Evolutionary conservation across 2,797 vertebrate species (phyloP).

Genomic region (Gallinago solitaria): DNA sequence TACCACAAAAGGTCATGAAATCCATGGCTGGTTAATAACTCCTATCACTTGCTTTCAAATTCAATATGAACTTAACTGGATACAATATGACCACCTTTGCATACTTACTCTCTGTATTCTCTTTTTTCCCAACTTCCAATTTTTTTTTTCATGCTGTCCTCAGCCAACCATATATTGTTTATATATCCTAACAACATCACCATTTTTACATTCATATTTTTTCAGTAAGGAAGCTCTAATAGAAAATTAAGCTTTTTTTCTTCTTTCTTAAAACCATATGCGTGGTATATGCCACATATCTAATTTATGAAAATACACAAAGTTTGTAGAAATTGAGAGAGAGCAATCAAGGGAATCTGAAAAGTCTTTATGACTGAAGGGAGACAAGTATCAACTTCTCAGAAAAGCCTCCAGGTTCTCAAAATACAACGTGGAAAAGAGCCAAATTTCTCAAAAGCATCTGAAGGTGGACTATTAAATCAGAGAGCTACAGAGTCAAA

Average conservation of each 20-base stretch:
- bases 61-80: not conserved
- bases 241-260: not conserved
- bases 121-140: not conserved
- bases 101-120: not conserved
- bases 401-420: not conserved
- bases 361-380: not conserved
- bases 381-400: not conserved
- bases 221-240: not conserved
- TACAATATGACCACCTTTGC: not conserved
- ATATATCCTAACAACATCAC: not conserved
- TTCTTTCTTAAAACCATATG: not conserved
- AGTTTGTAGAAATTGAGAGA: not conserved
- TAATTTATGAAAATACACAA: not conserved
- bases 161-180: not conserved
- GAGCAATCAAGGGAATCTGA: not conserved
- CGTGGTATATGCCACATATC: not conserved
- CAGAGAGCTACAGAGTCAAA: not conserved
- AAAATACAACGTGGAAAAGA: not conserved
- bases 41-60: not conserved
- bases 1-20: not conserved
- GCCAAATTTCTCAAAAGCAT: not conserved
- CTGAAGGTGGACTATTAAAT: not conserved
- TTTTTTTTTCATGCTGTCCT: not conserved
- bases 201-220: not conserved
- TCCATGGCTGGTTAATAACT: not conserved